Evolutionary conservation across 2,113 vertebrate species (phyloP), one percentile per base, ranked within the genome.

Genomic region (Condylura cristata): DNA sequence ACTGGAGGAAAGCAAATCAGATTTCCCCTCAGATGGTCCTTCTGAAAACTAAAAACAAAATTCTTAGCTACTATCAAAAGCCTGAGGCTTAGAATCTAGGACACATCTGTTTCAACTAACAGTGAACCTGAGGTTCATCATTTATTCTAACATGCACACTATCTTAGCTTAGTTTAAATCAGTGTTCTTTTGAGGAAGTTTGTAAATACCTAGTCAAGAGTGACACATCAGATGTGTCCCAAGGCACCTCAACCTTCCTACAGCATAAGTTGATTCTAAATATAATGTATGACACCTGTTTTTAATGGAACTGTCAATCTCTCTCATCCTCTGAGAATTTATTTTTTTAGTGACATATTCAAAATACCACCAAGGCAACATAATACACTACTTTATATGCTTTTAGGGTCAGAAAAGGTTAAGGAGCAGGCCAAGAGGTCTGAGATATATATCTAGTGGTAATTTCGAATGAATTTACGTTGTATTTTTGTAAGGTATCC

Each of bases 121-220:
- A 37, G 44, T 46, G 24, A 78, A 39, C 28, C 14, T n/a, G 12
- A 32, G 46, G n/a, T 39, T 48, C 53, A n/a, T 37, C 20, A 10
- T 20, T 84, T 76, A 92, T 39, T 68, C 37, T 39, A 26, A 65
- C 37, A 84, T 44, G 60, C 51, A 32, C 5, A 41, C 7, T 14
- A 28, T 20, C 66, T 44, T n/a, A 63, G 60, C 28, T 74, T 84
- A 66, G 46, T 82, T 78, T 90, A 6, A 18, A 68, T 60, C 20
- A 72, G 12, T 61, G 17, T 41, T 87, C 85, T 92, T 93, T 86
- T 96, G 86, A 97, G 94, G 81, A 95, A 88, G 82, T 93, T 37
- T 66, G 76, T 32, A 93, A 90, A 85, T n/a, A 86, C 39, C n/a
- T 18, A 60, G 56, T 56, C 30, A 93, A 70, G 71, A 91, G 63